Base-by-base conservation (phyloP, 2,888 invertebrate species). In the Pseudococcus longispinus region DNA sequence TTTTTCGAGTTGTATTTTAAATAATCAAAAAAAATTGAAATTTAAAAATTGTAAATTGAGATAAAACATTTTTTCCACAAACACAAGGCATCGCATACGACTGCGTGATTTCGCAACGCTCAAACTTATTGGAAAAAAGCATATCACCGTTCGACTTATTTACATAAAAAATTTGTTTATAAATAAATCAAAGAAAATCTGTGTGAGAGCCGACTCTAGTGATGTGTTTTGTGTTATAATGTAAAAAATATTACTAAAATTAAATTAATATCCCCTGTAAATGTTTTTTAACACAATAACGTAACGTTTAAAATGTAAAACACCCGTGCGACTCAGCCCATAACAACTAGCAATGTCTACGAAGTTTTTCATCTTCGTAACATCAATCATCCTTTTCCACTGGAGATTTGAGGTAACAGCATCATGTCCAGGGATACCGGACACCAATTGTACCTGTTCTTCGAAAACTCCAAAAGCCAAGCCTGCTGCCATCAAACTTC, bases 111-210 rank as follows among this genome's bases (percentile, higher is more conserved):
- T n/a, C 13, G 0, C 20, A 44, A 42, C 20, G 18, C 8, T 11
- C 20, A 2, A 42, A 42, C 23, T 3, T 9, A 2, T 1, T 9
- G 11, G n/a, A 20, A 82, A 82, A 82, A 82, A 42, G 26, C 46
- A 15, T 82, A 82, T 82, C 42, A 82, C 23, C 4, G 5, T 32
- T 32, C 32, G 3, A 6, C 29, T 32, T 37, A 77, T 77, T 77
- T 77, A 42, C 20, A 80, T 80, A 32, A 80, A 80, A 80, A 82
- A 82, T 20, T 42, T 82, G 82, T 82, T 46, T 82, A 42, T 82
- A 42, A 46, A 82, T 82, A 82, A 46, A 23, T 26, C 8, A 20
- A 42, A 37, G 42, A 44, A 82, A 82, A 82, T 82, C 82, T 11
- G 23, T 82, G 29, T 13, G 15, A 70, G 70, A 70, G 15, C 29